phyloP scores from a whole-genome alignment of 2,888 invertebrate genomes.

The Cabera pusaria region DNA sequence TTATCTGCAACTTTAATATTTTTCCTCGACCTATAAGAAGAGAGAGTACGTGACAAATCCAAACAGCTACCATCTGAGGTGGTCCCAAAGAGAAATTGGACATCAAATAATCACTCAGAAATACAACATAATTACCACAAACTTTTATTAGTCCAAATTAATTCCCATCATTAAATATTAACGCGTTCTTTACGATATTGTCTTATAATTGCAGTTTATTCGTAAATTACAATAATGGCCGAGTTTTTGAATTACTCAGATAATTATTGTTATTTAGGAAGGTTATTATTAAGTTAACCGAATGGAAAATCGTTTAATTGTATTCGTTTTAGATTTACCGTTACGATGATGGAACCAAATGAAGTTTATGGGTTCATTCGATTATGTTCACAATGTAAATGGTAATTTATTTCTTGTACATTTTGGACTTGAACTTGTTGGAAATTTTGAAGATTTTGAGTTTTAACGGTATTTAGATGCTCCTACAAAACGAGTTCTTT shows the following conservation, averaged over 20 bases:
- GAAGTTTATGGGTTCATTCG: conserved; percentile 19
- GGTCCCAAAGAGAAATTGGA: no score
- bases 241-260: conserved; percentile 20
- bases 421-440: conserved; percentile 20
- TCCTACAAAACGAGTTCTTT: no score
- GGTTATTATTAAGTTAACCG: conserved; percentile 30
- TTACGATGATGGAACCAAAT: conserved; percentile 16
- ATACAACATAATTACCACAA: no score
- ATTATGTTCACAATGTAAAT: conserved; percentile 17
- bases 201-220: conserved; percentile 18
- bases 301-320: conserved; percentile 34
- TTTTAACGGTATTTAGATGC: conserved; percentile 13
- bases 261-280: conserved; percentile 36
- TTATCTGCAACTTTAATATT: no score
- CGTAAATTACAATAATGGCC: conserved; percentile 12
- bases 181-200: conserved; percentile 17
- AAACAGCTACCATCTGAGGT: no score
- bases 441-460: not conserved
- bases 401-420: conserved; percentile 21
- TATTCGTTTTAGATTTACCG: conserved; percentile 19
- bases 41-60: no score
- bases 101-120: no score
- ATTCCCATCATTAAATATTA: conserved; percentile 10
- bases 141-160: no score
- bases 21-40: no score